phyloP scores from a whole-genome alignment of 2,888 invertebrate genomes.

The Hoplodrina blanda region DNA sequence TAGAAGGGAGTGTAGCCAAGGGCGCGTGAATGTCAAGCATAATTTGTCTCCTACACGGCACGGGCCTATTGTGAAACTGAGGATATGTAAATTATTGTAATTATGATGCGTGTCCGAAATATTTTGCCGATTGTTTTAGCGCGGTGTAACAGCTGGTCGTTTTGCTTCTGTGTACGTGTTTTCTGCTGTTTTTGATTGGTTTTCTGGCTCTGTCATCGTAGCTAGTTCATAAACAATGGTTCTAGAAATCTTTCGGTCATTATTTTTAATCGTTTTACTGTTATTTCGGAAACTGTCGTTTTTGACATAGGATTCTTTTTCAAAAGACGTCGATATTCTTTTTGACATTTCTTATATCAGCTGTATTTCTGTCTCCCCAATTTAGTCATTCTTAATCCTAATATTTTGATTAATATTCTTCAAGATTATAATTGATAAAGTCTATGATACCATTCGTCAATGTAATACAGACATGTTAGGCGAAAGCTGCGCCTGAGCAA shows the following conservation, averaged over 20 bases:
- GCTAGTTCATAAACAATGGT: neutral
- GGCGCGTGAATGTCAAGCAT: constrained; percentile 74
- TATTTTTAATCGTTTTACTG: neutral
- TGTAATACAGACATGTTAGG: constrained; percentile 21
- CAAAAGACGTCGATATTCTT: neutral
- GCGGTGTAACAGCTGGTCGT: constrained; percentile 23
- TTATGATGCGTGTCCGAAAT: constrained; percentile 72
- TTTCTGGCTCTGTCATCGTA: neutral
- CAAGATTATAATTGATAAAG: neutral
- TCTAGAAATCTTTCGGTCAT: neutral
- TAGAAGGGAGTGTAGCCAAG: constrained; percentile 60
- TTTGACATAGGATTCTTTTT: neutral
- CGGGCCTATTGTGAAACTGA: constrained; percentile 73
- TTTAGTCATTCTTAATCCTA: neutral
- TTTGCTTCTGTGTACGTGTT: neutral
- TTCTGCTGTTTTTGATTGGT: neutral
- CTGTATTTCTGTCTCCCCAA: neutral
- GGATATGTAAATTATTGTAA: constrained; percentile 74
- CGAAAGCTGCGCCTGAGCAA: constrained; percentile 50
- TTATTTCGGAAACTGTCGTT: neutral
- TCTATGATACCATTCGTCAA: neutral
- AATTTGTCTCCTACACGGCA: constrained; percentile 84
- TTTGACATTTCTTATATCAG: neutral
- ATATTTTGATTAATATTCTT: constrained; percentile 1
- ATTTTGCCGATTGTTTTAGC: constrained; percentile 63